A percentile compares a stretch with the other conserved stretches of the same genome.
phyloP scores from a whole-genome alignment of 2,113 vertebrate species.

The Pao palembangensis region DNA sequence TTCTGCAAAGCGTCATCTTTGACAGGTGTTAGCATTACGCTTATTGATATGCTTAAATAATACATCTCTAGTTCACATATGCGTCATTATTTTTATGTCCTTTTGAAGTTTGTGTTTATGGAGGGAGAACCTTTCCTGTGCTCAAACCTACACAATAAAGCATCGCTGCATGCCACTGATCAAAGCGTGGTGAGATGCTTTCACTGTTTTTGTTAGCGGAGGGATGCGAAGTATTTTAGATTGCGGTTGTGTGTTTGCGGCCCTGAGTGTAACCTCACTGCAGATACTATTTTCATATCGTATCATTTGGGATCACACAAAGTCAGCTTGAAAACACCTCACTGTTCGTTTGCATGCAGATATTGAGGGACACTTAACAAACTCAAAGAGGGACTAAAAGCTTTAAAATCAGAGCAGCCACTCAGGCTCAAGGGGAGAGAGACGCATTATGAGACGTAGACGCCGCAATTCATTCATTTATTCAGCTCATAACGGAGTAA shows the following conservation, averaged over 20 bases:
- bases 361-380: background rate
- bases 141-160: constrained; percentile 43
- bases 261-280: constrained; percentile 23
- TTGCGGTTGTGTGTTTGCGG: constrained; percentile 26
- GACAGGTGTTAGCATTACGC: constrained; percentile 9
- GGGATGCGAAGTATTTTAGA: constrained; percentile 37
- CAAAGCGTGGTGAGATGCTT: constrained; percentile 46
- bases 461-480: no score
- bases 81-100: constrained; percentile 41
- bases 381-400: no score
- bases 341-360: background rate
- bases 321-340: background rate
- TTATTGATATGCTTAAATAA: constrained; percentile 56
- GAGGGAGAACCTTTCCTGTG: constrained; percentile 25
- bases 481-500: no score
- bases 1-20: constrained; percentile 7
- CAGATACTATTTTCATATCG: constrained; percentile 4
- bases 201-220: constrained; percentile 19
- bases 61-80: constrained; percentile 49
- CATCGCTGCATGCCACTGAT: constrained; percentile 23
- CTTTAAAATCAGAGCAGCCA: no score
- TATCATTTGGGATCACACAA: background rate
- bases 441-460: no score
- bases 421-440: no score
- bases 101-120: constrained; percentile 59